Conservation (phyloP, 2,888 invertebrate genomes). For the Epicampocera succincta region DNA sequence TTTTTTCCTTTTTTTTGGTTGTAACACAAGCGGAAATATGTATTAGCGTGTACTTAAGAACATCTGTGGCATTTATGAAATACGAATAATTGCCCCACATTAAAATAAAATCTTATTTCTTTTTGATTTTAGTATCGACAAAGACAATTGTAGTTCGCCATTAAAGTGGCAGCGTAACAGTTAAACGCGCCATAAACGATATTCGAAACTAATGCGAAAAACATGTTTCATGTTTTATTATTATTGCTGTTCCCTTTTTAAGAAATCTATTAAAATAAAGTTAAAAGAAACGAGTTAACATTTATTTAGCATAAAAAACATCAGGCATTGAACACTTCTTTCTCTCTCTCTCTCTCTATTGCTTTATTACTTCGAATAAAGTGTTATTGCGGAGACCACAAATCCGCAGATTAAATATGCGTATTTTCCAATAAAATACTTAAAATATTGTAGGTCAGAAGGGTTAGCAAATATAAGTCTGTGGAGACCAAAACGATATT, state of each 20-base stretch:
- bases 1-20: no score
- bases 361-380: no score
- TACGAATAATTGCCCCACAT: conserved; percentile 27
- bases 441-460: no score
- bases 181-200: not conserved
- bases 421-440: no score
- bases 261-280: not conserved
- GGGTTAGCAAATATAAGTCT: no score
- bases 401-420: no score
- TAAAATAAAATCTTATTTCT: conserved; percentile 1
- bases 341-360: no score
- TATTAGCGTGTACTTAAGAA: not conserved
- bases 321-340: not conserved
- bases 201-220: conserved; percentile 19
- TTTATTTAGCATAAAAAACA: not conserved
- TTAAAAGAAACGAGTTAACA: conserved; percentile 1
- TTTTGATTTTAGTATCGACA: not conserved
- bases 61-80: conserved; percentile 36
- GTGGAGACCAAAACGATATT: no score
- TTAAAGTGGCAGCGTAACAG: not conserved
- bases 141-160: not conserved
- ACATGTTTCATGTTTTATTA: conserved; percentile 5
- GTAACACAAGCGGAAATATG: no score
- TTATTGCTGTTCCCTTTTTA: not conserved
- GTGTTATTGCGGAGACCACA: no score